A percentile compares a stretch with the other conserved stretches of the same genome.
phyloP scores from a whole-genome alignment of 1,140 invertebrate genomes.

The Varroa destructor region DNA sequence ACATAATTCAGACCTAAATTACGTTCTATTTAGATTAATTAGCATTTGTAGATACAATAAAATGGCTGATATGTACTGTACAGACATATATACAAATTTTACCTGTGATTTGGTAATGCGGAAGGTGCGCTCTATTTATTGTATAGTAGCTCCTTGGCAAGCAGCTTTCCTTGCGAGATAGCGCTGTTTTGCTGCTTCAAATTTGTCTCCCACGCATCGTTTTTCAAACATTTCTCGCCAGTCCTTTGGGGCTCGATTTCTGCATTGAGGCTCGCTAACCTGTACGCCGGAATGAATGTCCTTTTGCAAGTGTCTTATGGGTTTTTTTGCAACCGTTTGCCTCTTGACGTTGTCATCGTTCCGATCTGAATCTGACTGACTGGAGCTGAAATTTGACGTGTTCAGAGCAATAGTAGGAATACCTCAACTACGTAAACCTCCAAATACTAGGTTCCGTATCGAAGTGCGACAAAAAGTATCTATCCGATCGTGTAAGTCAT shows the following conservation, averaged over 20 bases:
- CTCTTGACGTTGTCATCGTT: not conserved
- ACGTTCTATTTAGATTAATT: no score
- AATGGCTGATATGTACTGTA: no score
- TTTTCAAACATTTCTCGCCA: conserved; percentile 1
- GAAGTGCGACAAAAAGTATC: no score
- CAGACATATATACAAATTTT: no score
- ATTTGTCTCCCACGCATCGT: conserved; percentile 4
- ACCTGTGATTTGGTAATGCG: not conserved
- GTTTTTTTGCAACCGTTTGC: not conserved
- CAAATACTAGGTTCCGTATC: no score
- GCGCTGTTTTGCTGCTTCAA: not conserved
- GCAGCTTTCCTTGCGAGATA: not conserved
- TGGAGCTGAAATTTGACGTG: no score
- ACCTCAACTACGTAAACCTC: no score
- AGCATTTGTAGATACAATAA: no score
- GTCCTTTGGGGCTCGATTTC: not conserved
- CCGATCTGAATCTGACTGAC: not conserved
- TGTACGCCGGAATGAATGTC: not conserved
- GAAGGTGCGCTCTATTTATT: not conserved
- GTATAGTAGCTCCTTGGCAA: not conserved
- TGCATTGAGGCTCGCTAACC: not conserved
- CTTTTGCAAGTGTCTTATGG: not conserved
- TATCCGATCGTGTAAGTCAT: no score
- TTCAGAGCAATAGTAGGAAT: no score
- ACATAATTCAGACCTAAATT: no score